Conservation (phyloP, 2,888 invertebrate genomes). For the Conistra vaccinii region DNA sequence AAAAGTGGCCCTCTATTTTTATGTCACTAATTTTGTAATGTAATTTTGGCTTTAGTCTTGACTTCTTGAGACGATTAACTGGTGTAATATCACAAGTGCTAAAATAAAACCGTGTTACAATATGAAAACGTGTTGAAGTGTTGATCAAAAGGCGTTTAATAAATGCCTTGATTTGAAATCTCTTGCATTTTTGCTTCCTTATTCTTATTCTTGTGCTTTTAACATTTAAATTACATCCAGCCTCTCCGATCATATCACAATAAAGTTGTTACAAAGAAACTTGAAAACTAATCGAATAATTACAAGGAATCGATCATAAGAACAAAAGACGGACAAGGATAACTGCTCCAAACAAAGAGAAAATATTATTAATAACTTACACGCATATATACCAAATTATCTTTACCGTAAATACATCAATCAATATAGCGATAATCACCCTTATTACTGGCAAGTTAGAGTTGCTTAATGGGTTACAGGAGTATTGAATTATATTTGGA, state of each 20-base stretch:
- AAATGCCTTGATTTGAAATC: not conserved
- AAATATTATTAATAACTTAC: constrained; percentile 80
- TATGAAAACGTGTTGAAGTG: constrained; percentile 16
- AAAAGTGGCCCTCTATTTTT: no score
- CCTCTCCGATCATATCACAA: constrained; percentile 49
- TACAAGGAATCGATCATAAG: constrained; percentile 63
- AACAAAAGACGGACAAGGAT: constrained; percentile 68
- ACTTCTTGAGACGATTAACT: constrained; percentile 14
- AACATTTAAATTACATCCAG: constrained; percentile 43
- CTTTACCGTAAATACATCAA: not conserved
- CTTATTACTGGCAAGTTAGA: constrained; percentile 40
- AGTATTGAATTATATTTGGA: constrained; percentile 66
- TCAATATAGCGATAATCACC: constrained; percentile 18
- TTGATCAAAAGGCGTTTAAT: not conserved
- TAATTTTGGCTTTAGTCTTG: not conserved
- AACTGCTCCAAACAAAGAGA: constrained; percentile 73
- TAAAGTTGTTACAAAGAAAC: constrained; percentile 57
- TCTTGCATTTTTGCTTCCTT: not conserved
- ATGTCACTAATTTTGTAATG: no score
- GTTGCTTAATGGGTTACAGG: constrained; percentile 29
- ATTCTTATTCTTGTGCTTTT: not conserved
- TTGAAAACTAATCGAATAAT: constrained; percentile 67
- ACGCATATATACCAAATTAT: constrained; percentile 55
- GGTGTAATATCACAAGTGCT: not conserved
- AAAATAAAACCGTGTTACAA: constrained; percentile 16